phyloP scores from a whole-genome alignment of 2,888 invertebrate genomes.

The Crossocerus cetratus region DNA sequence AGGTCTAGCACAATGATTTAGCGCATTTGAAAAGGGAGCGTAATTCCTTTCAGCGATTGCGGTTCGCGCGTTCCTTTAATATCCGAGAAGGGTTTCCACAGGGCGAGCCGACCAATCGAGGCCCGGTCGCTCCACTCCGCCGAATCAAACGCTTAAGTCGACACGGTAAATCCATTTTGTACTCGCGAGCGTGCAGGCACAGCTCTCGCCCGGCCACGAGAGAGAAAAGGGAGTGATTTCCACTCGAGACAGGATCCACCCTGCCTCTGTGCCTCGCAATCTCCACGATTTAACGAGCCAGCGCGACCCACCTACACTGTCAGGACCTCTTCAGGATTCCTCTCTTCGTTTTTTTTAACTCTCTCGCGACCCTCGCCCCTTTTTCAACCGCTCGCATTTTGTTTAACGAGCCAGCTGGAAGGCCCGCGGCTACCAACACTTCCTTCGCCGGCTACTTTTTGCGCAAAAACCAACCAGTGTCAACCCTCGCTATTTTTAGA shows the following conservation, averaged over 20 bases:
- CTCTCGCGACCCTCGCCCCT: conserved; percentile 3
- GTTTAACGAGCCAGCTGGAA: no score
- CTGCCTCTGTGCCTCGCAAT: conserved; percentile 29
- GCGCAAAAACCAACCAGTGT: no score
- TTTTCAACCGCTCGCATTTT: no score
- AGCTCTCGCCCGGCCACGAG: neutral
- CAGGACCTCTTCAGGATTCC: conserved; percentile 39
- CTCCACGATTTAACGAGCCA: conserved; percentile 46
- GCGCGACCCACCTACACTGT: conserved; percentile 35
- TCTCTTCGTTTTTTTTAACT: conserved; percentile 32
- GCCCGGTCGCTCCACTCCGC: conserved; percentile 8
- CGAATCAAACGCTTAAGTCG: conserved; percentile 27
- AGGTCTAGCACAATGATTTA: no score
- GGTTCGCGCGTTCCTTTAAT: neutral
- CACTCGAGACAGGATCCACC: conserved; percentile 52
- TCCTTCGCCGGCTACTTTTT: no score
- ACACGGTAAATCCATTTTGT: conserved; percentile 46
- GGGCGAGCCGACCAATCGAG: conserved; percentile 2
- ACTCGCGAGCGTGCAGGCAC: conserved; percentile 24
- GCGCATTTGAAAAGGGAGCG: no score
- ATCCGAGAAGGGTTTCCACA: neutral
- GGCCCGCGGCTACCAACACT: no score
- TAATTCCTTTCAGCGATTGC: no score
- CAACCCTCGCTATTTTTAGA: no score
- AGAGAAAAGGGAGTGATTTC: conserved; percentile 49